Base-by-base conservation (phyloP, 2,797 vertebrate genomes). In the Mionectes olivaceus region DNA sequence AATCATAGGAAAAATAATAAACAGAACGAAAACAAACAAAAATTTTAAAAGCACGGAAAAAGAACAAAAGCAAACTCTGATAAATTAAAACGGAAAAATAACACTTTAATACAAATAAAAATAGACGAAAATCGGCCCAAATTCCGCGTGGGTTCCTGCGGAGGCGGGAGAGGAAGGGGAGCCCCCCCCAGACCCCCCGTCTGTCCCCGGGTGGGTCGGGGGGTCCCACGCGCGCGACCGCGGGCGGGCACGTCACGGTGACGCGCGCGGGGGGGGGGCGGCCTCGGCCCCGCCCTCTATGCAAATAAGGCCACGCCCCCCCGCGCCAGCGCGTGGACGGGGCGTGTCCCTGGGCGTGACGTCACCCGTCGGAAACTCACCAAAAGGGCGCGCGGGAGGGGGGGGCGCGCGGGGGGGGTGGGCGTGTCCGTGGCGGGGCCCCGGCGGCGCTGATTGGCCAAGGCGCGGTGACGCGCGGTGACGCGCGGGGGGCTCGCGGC, bases 401-500 rank as follows among this genome's bases (percentile, higher is more conserved):
- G 37, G 11, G 37, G 65, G 79, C 79, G 79, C 59, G 47, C 24
- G 30, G 23, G 25, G 37, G 37, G 37, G 37, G 37, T 10, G 37
- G 79, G 79, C 79, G 79, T 59, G 79, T 30, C 65, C 55, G 21
- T 32, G 32, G 13, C 46, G 37, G 37, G 55, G 52, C 25, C 12
- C 3, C 55, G 65, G 55, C 32, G 37, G 55, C 25, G 21, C 17
- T 10, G 32, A 82, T 82, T 82, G 79, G 79, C 13, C 4, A 56
- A 56, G 13, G 17, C 56, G 37, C n/a, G 56, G 13, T 82, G 79
- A 82, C 79, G 79, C 56, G 56, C 65, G 19, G 43, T 80, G 77
- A 57, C 63, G 77, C 77, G 63, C 77, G 37, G 64, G 78, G 78
- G 78, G 64, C 96, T 98, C 96, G 98, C 98, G 98, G 97, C 96